Evolutionary conservation across 2,113 vertebrate species (phyloP).

Genomic region (Eulacestoma nigropectus): DNA sequence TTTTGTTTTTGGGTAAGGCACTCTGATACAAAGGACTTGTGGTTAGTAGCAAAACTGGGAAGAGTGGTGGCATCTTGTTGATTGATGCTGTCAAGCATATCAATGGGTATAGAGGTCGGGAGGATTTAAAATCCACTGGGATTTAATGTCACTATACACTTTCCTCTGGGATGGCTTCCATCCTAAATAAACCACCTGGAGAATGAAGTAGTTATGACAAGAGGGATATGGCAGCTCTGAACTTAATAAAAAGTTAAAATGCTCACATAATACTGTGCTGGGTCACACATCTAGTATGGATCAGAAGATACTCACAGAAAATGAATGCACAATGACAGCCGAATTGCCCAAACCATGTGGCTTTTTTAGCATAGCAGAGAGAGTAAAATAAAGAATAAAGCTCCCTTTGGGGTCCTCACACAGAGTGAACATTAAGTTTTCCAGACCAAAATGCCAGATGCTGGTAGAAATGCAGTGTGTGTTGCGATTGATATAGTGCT

Average conservation of each 20-base stretch:
- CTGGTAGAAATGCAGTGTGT: background rate
- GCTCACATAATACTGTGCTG: background rate
- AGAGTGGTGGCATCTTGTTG: background rate
- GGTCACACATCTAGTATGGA: background rate
- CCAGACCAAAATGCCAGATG: background rate
- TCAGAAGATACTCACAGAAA: background rate
- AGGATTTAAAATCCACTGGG: background rate
- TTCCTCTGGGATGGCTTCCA: background rate
- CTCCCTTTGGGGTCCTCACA: background rate
- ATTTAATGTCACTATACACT: background rate
- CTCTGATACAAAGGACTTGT: background rate
- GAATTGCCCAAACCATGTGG: background rate
- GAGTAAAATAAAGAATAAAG: background rate
- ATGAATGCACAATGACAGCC: background rate
- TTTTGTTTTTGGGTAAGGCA: background rate
- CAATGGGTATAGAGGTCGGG: background rate
- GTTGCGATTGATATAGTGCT: background rate
- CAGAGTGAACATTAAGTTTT: constrained; percentile 15
- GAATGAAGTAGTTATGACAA: background rate
- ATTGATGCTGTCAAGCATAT: background rate
- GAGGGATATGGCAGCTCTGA: background rate
- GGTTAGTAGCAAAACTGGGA: background rate
- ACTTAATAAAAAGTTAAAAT: background rate
- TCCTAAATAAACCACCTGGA: background rate
- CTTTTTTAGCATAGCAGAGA: background rate